These are phyloP conservation scores for Hormaphis cornu DNA, from an alignment of 1,140 invertebrate species.

Conservation along the genomic window DNA sequence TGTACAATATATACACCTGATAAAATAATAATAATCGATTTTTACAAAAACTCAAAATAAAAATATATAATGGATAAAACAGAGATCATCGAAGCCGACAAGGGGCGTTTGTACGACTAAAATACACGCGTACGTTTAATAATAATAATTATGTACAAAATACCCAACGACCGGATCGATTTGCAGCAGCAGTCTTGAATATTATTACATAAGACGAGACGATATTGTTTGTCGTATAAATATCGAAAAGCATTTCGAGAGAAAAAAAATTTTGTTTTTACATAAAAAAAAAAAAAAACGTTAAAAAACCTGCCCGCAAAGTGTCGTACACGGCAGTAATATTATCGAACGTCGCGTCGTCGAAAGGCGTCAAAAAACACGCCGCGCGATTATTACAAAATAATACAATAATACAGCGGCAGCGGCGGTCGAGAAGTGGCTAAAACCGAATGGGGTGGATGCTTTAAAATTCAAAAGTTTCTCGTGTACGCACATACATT, in stretches of 20 bases:
- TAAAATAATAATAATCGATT: background rate
- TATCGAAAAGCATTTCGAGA: background rate
- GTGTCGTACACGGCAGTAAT: too few species aligned
- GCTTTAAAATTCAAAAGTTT: too few species aligned
- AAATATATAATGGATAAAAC: slow-evolving; percentile 11
- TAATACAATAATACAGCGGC: too few species aligned
- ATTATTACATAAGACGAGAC: background rate
- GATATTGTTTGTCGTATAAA: background rate
- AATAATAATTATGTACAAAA: background rate
- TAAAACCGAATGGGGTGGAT: too few species aligned
- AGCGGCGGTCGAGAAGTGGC: too few species aligned
- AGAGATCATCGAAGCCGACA: slow-evolving; percentile 23
- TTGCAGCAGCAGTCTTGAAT: background rate
- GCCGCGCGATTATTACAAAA: too few species aligned
- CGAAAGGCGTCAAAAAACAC: too few species aligned
- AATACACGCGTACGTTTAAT: background rate
- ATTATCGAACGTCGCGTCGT: too few species aligned
- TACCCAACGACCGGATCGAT: background rate
- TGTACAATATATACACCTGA: background rate
- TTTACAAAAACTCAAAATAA: background rate
- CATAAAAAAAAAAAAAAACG: too few species aligned
- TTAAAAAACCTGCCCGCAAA: too few species aligned
- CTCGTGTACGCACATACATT: too few species aligned
- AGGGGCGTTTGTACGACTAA: background rate
- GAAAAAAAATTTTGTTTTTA: background rate